phyloP scores from a whole-genome alignment of 2,888 invertebrate species.

The Prenolepis imparis region DNA sequence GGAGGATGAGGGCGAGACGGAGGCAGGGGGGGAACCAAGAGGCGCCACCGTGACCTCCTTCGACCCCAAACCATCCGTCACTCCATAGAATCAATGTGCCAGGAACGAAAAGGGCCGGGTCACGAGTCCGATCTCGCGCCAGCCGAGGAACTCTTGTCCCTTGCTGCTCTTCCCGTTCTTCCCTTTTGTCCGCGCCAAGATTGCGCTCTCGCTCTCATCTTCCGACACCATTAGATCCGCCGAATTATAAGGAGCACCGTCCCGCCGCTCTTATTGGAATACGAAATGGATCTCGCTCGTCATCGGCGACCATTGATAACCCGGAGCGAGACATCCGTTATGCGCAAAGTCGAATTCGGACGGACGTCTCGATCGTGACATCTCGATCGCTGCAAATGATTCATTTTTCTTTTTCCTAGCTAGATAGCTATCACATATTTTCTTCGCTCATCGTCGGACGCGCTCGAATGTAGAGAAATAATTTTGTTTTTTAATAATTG shows the following conservation, averaged over 20 bases:
- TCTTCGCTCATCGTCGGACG: not conserved
- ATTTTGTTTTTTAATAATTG: not conserved
- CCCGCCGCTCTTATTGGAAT: slow-evolving; percentile 62
- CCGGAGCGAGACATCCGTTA: slow-evolving; percentile 20
- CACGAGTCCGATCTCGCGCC: slow-evolving; percentile 78
- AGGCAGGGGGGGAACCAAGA: slow-evolving; percentile 55
- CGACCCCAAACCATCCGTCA: slow-evolving; percentile 79
- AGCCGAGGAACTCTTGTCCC: slow-evolving; percentile 54
- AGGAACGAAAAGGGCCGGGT: slow-evolving; percentile 75
- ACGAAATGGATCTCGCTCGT: slow-evolving; percentile 51
- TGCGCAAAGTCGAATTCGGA: not conserved
- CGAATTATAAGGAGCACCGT: slow-evolving; percentile 61
- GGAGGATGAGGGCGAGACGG: slow-evolving; percentile 13
- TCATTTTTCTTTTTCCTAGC: not conserved
- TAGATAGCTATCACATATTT: not conserved
- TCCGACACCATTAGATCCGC: slow-evolving; percentile 65
- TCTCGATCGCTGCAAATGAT: slow-evolving; percentile 20
- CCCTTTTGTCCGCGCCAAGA: slow-evolving; percentile 65
- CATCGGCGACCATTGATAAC: slow-evolving; percentile 45
- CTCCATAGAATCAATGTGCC: slow-evolving; percentile 79
- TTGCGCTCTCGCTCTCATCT: slow-evolving; percentile 48
- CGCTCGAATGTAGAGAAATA: slow-evolving; percentile 15
- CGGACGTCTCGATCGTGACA: slow-evolving; percentile 16
- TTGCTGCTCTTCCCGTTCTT: slow-evolving; percentile 29
- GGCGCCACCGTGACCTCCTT: slow-evolving; percentile 78